Base-by-base conservation (phyloP, 2,797 vertebrate species). In the Valencia hispanica region DNA sequence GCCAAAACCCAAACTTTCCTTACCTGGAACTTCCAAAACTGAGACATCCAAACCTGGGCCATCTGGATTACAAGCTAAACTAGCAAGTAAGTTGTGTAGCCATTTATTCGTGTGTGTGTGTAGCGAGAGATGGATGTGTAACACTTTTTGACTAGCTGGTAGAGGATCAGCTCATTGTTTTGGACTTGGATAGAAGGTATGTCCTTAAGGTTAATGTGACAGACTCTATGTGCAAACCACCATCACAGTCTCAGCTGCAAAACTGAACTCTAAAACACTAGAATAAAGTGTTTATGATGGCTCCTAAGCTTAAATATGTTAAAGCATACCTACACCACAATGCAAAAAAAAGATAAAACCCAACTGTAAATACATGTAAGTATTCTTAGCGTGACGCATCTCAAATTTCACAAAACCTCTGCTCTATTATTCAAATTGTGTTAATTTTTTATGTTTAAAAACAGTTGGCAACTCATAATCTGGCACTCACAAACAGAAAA, bases 1-100 rank as follows among this genome's bases (percentile, higher is more conserved):
- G 92, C 97, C 98, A 95, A 99, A 99, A 97, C 97, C 98, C 93
- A 99, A 99, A 96, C 96, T 99, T 94, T 97, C 98, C 95, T 96
- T 99, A 83, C 97, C 98, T 68, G 97, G 97, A 92, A 98, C 98
- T 91, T 99, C 98, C 89, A 99, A 99, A 93, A 96, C 97, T n/a
- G 98, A 99, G 94, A 95, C 97, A 82, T 98, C 97, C 93, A 99
- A 99, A 96, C 97, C 98, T 96, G 98, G 98, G 95, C 98, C 98
- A 88, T 99, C 98, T 86, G 98, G 98, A 97, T 95, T 99, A 87
- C 98, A 99, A 94, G 98, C 98, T 94, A 99, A 99, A 95, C 95
- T 99, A 96, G 98, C 98, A 96, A 99, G 98, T 99, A 94, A 98
- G 98, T 98, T 5, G 27, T 41, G 34, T 48, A 48, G 39, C 3